A percentile compares a stretch with the other conserved stretches of the same genome.
These are phyloP conservation scores for Tinea trinotella DNA, from an alignment of 2,888 invertebrate genomes.

Conservation along the genomic window DNA sequence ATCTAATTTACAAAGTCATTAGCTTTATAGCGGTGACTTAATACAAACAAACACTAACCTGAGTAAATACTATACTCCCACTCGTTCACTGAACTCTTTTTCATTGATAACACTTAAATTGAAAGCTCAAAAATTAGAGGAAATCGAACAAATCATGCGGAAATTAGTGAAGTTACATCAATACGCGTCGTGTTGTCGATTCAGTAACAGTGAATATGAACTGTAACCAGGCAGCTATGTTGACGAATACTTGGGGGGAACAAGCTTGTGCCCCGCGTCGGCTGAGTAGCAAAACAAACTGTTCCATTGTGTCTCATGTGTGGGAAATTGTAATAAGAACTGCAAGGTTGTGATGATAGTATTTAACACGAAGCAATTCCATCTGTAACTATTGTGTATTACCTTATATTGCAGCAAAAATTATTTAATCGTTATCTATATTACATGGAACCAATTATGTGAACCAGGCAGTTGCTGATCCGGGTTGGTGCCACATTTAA, in stretches of 20 bases:
- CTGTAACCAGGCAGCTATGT: slow-evolving; percentile 18
- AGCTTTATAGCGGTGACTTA: background rate
- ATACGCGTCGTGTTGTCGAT: slow-evolving; percentile 23
- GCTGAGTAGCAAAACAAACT: slow-evolving; percentile 51
- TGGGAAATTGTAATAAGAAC: slow-evolving; percentile 41
- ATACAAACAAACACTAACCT: slow-evolving; percentile 6
- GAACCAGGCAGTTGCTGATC: no score
- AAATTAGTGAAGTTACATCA: slow-evolving; percentile 30
- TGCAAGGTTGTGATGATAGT: slow-evolving; percentile 17
- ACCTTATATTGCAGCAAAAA: no score
- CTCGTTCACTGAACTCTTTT: background rate
- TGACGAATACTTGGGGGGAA: slow-evolving; percentile 36
- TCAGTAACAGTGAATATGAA: slow-evolving; percentile 9
- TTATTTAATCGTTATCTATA: no score
- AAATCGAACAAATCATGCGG: slow-evolving; percentile 6
- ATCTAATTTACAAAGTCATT: background rate
- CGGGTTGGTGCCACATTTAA: no score
- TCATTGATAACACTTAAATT: background rate
- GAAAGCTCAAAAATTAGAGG: background rate
- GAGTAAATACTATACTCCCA: slow-evolving; percentile 7
- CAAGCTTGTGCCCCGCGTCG: slow-evolving; percentile 26
- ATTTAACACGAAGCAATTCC: background rate
- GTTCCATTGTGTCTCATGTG: slow-evolving; percentile 50
- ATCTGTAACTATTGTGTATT: no score
- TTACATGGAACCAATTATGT: no score